Conservation (phyloP, 2,113 vertebrate genomes). For the Phrynosoma blainvillii region DNA sequence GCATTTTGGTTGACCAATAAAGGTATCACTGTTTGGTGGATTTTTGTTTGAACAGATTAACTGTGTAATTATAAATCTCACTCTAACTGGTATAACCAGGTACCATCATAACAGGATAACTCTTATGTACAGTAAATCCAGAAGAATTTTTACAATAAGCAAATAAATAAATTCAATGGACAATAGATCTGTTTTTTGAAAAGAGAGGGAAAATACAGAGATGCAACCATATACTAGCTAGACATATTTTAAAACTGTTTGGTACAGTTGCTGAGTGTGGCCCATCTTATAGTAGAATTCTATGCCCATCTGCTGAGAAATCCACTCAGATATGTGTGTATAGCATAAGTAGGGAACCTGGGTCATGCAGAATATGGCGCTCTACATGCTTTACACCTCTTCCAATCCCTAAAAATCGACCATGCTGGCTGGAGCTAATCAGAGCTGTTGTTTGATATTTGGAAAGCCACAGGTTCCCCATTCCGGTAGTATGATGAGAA, state of each 20-base stretch:
- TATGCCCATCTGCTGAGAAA: neutral
- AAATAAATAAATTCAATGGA: neutral
- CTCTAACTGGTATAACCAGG: neutral
- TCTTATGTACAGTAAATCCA: neutral
- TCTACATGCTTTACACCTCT: neutral
- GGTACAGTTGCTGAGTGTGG: neutral
- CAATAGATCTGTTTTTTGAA: neutral
- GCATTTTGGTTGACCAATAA: no score
- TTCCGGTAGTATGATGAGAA: neutral
- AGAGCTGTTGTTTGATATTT: neutral
- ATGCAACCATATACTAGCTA: neutral
- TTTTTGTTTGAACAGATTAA: neutral
- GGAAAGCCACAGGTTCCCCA: neutral
- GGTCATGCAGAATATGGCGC: no score
- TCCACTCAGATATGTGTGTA: neutral
- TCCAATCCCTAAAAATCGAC: no score
- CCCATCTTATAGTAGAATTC: no score
- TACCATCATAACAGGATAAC: no score
- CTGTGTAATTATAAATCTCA: neutral
- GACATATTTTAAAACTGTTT: neutral
- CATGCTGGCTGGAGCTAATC: neutral
- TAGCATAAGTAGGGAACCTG: neutral
- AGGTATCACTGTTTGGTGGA: no score
- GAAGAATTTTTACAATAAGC: neutral
- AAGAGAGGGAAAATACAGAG: neutral